Conservation (phyloP, 2,797 vertebrate species). For the Gouania willdenowi region DNA sequence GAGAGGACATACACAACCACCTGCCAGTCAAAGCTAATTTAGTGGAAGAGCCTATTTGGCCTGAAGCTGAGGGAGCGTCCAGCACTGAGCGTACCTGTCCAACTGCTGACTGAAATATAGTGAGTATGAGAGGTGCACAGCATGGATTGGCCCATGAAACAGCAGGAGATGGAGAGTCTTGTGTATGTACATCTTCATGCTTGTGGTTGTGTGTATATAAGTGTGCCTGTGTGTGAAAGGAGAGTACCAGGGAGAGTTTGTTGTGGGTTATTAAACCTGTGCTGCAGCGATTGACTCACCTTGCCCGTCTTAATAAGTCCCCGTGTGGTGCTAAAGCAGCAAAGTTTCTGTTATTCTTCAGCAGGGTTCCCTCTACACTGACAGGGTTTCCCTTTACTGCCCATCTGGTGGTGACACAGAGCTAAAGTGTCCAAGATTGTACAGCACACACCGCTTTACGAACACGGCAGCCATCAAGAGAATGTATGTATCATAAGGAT, state of each 20-base stretch:
- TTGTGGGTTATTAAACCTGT: constrained; percentile 33
- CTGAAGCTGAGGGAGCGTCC: constrained; percentile 39
- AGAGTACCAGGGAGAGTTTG: constrained; percentile 15
- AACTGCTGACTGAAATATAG: constrained; percentile 54
- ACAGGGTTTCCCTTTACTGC: constrained; percentile 26
- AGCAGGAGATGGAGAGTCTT: constrained; percentile 34
- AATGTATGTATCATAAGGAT: too few species aligned
- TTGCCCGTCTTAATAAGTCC: constrained; percentile 63
- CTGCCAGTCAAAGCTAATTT: constrained; percentile 61
- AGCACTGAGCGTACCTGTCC: constrained; percentile 44
- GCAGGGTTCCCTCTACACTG: constrained; percentile 31
- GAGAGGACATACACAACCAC: constrained; percentile 28
- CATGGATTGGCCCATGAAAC: constrained; percentile 43
- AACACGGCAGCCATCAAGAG: not conserved
- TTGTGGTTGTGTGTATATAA: constrained; percentile 26
- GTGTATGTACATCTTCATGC: constrained; percentile 20
- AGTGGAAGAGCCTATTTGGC: constrained; percentile 40
- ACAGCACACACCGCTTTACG: constrained; percentile 5
- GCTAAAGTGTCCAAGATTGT: constrained; percentile 11
- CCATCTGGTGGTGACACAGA: constrained; percentile 10
- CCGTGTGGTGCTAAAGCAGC: constrained; percentile 54
- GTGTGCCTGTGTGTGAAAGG: not conserved
- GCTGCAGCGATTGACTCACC: constrained; percentile 47
- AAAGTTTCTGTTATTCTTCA: constrained; percentile 65
- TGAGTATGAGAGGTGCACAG: constrained; percentile 29